Percentiles rank a stretch among this genome's conserved stretches.
phyloP scores from a whole-genome alignment of 2,113 vertebrate species.

The Notarius quadriscutis region DNA sequence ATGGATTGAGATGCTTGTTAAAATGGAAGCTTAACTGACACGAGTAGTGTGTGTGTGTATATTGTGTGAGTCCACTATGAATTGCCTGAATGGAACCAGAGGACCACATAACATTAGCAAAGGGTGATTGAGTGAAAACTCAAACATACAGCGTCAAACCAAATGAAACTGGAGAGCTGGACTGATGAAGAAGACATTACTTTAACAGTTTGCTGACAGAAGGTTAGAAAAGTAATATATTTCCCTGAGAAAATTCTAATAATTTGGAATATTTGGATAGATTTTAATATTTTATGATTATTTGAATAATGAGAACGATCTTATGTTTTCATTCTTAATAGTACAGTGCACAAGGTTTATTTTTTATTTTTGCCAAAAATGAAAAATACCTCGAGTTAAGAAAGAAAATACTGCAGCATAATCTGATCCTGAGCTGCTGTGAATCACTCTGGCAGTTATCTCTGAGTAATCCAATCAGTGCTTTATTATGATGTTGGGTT shows the following conservation, averaged over 20 bases:
- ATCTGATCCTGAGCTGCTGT: background rate
- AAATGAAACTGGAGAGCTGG: background rate
- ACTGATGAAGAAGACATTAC: background rate
- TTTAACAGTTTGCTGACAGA: background rate
- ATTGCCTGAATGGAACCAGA: background rate
- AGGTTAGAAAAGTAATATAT: background rate
- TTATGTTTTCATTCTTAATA: background rate
- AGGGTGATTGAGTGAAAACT: background rate
- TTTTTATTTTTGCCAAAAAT: background rate
- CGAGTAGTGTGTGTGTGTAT: background rate
- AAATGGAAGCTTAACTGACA: background rate
- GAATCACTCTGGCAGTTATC: background rate
- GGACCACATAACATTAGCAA: background rate
- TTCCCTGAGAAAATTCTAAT: background rate
- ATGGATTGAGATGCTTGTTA: background rate
- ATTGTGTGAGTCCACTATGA: background rate
- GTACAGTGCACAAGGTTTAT: background rate
- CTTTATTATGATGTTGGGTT: background rate
- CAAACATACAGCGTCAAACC: background rate
- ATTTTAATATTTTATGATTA: background rate
- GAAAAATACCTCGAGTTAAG: background rate
- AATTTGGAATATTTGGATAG: background rate
- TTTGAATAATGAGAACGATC: background rate
- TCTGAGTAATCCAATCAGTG: background rate
- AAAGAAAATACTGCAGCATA: background rate